Percentiles rank a stretch among this genome's conserved stretches.
Evolutionary conservation across 2,113 vertebrate genomes (phyloP).

Genomic region (Albula goreensis): DNA sequence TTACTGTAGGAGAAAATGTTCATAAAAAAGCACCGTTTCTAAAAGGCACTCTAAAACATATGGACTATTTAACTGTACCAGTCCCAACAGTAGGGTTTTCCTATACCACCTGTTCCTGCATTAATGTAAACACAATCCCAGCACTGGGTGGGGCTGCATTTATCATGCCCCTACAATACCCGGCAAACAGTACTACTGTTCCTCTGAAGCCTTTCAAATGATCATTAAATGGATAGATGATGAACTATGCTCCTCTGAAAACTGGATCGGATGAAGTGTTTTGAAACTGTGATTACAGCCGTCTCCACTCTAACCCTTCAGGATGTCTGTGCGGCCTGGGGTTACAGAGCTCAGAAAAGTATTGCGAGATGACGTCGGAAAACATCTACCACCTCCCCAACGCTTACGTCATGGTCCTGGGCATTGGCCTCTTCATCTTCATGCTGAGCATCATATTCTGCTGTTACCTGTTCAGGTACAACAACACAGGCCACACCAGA

Average conservation of each 20-base stretch:
- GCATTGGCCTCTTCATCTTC: slow-evolving; percentile 77
- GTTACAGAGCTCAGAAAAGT: slow-evolving; percentile 65
- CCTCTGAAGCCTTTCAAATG: not conserved
- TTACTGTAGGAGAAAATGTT: too few species aligned
- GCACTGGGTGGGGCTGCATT: too few species aligned
- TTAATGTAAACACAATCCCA: too few species aligned
- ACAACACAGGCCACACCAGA: not conserved
- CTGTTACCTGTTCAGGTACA: slow-evolving; percentile 80
- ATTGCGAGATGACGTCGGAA: slow-evolving; percentile 73
- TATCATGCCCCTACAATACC: too few species aligned
- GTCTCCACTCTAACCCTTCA: slow-evolving; percentile 36
- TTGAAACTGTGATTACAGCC: not conserved
- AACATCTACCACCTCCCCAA: slow-evolving; percentile 77
- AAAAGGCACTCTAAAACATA: too few species aligned
- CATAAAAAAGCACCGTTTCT: too few species aligned
- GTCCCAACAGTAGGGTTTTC: too few species aligned
- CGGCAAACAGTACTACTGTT: not conserved
- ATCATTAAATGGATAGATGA: too few species aligned
- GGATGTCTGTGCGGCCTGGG: slow-evolving; percentile 73
- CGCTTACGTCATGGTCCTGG: slow-evolving; percentile 76
- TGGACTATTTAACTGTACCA: too few species aligned
- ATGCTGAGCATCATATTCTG: slow-evolving; percentile 81
- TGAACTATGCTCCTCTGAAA: too few species aligned
- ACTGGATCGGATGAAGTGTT: too few species aligned
- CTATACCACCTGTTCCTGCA: too few species aligned